These are phyloP conservation scores for Hyposoter dolosus DNA, from an alignment of 2,888 invertebrate species.

Conservation along the genomic window DNA sequence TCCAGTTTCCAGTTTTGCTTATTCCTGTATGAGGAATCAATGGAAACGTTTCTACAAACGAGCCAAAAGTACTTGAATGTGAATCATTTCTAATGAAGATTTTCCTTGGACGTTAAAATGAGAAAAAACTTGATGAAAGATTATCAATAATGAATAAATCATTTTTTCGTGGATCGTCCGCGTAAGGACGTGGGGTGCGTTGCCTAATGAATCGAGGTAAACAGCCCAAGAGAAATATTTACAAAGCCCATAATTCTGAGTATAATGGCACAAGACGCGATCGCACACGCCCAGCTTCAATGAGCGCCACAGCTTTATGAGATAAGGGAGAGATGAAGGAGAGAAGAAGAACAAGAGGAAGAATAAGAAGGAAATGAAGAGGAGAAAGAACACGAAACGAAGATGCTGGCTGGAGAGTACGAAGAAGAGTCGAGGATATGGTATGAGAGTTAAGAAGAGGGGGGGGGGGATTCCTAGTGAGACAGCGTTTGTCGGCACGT, in stretches of 20 bases:
- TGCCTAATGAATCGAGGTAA: conserved; percentile 61
- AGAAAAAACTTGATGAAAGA: neutral
- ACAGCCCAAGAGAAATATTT: conserved; percentile 43
- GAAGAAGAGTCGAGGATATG: conserved; percentile 64
- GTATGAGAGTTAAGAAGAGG: conserved; percentile 66
- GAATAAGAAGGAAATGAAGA: conserved; percentile 31
- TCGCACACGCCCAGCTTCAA: conserved; percentile 63
- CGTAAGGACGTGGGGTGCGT: neutral
- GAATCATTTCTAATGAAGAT: neutral
- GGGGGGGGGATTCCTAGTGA: conserved; percentile 78
- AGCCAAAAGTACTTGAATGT: neutral
- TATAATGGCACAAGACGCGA: conserved; percentile 50
- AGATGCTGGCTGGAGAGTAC: conserved; percentile 58
- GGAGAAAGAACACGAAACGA: conserved; percentile 56
- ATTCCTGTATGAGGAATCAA: no score
- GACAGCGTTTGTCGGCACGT: conserved; percentile 84
- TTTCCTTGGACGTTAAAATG: neutral
- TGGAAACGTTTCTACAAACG: neutral
- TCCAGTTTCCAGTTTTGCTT: no score
- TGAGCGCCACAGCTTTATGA: conserved; percentile 59
- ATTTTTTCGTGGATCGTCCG: neutral
- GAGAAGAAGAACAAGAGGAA: conserved; percentile 8
- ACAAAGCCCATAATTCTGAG: conserved; percentile 55
- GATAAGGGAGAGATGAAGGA: conserved; percentile 1
- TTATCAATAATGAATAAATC: conserved; percentile 17